Evolutionary conservation across 2,888 invertebrate genomes (phyloP).

Genomic region (Graphium colonna): DNA sequence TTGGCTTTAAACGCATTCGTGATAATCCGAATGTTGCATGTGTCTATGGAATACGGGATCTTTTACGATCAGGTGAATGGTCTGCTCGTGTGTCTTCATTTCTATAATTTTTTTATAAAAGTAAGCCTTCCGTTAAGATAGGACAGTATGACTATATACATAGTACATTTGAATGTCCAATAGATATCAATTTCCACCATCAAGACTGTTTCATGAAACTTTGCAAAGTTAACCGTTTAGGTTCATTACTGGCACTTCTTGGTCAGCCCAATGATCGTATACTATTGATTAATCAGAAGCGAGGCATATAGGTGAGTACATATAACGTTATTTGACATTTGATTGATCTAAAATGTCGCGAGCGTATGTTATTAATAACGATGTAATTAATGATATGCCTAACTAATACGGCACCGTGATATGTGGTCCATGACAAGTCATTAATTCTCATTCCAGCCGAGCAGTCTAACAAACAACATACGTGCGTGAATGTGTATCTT

Average conservation of each 20-base stretch:
- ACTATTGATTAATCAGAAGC: background rate
- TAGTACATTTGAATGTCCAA: background rate
- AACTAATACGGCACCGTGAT: slow-evolving; percentile 2
- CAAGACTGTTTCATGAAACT: background rate
- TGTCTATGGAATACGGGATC: no score
- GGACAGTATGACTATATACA: no score
- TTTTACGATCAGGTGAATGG: no score
- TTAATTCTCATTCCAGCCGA: background rate
- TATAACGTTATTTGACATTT: background rate
- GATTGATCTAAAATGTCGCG: slow-evolving; percentile 11
- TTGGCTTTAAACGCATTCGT: no score
- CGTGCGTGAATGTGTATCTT: no score
- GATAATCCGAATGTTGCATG: no score
- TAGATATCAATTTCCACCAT: background rate
- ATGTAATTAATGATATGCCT: slow-evolving; percentile 10
- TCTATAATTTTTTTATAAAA: no score
- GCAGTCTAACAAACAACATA: no score
- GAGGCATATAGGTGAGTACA: background rate
- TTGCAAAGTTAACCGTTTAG: background rate
- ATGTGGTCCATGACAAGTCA: background rate
- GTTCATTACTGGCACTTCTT: background rate
- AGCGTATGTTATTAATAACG: slow-evolving; percentile 5
- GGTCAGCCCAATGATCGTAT: no score
- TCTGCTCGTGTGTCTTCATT: no score
- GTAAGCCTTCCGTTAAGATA: no score